phyloP scores from a whole-genome alignment of 2,797 vertebrate genomes.

The Podarcis siculus region DNA sequence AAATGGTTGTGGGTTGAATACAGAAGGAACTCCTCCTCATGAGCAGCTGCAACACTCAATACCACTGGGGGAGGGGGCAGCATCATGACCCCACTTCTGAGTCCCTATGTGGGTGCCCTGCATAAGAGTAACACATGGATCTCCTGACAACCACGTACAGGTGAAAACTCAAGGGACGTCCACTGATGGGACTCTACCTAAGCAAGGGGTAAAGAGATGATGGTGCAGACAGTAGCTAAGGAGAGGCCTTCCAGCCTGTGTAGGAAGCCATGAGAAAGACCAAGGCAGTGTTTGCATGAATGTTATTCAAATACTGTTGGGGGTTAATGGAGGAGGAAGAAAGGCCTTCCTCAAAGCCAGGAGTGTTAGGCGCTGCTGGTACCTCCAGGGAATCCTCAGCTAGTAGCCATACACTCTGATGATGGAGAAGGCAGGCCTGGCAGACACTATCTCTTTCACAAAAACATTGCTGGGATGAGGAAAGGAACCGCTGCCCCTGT shows the following conservation, averaged over 20 bases:
- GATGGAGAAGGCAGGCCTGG: too few species aligned
- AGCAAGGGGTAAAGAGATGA: background rate
- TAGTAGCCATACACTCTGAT: too few species aligned
- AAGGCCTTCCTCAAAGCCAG: background rate
- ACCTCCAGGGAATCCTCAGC: background rate
- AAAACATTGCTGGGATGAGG: too few species aligned
- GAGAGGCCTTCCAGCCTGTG: background rate
- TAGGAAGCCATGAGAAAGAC: background rate
- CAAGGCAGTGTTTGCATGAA: background rate
- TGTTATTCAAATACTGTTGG: background rate
- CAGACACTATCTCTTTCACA: too few species aligned
- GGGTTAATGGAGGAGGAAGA: background rate
- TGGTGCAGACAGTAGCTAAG: background rate
- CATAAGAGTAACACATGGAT: too few species aligned
- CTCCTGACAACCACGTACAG: too few species aligned
- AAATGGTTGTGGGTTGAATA: too few species aligned
- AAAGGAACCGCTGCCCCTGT: background rate
- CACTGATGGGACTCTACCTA: background rate
- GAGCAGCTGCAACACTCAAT: too few species aligned
- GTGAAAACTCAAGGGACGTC: background rate
- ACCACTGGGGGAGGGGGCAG: too few species aligned
- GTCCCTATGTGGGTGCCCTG: too few species aligned
- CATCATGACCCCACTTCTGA: too few species aligned
- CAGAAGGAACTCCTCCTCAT: too few species aligned
- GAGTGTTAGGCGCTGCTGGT: background rate